phyloP scores from a whole-genome alignment of 2,113 vertebrate species.

The Amphiprion percula region DNA sequence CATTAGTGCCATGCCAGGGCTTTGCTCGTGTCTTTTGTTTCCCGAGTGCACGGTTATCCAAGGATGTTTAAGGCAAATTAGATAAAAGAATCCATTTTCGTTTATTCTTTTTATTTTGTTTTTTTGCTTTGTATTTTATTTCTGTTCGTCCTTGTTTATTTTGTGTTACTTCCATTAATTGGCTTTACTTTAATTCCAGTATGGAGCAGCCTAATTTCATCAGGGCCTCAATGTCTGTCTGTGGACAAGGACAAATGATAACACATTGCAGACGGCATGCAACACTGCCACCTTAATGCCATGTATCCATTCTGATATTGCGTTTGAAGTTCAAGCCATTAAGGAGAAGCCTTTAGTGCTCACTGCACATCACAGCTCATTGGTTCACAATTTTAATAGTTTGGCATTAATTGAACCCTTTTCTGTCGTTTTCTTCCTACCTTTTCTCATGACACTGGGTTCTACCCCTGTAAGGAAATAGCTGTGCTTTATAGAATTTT shows the following conservation, averaged over 20 bases:
- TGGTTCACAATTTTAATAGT: conserved; percentile 92
- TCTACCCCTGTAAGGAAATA: conserved; percentile 81
- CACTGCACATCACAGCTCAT: conserved; percentile 90
- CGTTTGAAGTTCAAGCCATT: conserved; percentile 91
- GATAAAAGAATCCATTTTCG: conserved; percentile 18
- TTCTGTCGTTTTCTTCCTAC: conserved; percentile 56
- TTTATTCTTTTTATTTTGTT: conserved; percentile 24
- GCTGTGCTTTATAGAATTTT: conserved; percentile 79
- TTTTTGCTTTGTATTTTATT: conserved; percentile 21
- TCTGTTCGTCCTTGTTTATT: conserved; percentile 54
- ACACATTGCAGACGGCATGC: conserved; percentile 89
- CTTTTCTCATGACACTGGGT: conserved; percentile 61
- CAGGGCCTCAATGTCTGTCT: conserved; percentile 86
- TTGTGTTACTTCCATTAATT: conserved; percentile 74
- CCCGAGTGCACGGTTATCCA: conserved; percentile 28
- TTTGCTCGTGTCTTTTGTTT: conserved; percentile 28
- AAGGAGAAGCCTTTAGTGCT: conserved; percentile 87
- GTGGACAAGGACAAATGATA: conserved; percentile 94
- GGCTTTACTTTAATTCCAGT: conserved; percentile 72
- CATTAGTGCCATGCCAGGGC: not conserved
- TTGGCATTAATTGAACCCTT: conserved; percentile 90
- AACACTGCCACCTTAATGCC: conserved; percentile 92
- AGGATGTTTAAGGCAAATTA: conserved; percentile 44
- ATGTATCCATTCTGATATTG: conserved; percentile 92
- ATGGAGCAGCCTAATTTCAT: conserved; percentile 86